Evolutionary conservation across 2,888 invertebrate genomes (phyloP).

Genomic region (Metalampra italica): DNA sequence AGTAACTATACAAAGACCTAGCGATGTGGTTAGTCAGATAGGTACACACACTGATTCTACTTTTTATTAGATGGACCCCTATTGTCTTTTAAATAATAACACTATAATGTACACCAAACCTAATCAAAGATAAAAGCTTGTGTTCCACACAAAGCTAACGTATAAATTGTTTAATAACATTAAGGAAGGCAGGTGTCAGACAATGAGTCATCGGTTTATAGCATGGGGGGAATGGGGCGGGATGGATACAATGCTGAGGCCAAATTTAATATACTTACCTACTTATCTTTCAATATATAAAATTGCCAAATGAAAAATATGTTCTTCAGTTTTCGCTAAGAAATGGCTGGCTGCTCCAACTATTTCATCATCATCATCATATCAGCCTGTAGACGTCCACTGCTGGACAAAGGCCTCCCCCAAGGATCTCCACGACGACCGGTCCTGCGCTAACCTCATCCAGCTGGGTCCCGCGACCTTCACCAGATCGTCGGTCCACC

Average conservation of each 20-base stretch:
- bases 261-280: constrained; percentile 27
- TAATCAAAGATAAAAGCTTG: constrained; percentile 19
- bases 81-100: not conserved
- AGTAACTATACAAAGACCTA: no score
- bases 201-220: constrained; percentile 33
- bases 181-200: constrained; percentile 34
- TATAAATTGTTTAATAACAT: constrained; percentile 18
- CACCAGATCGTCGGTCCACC: no score
- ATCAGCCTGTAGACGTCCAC: no score
- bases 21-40: not conserved
- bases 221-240: constrained; percentile 17
- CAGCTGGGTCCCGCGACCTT: no score
- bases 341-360: no score
- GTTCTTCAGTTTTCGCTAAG: not conserved
- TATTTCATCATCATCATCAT: no score
- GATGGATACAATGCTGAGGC: constrained; percentile 11
- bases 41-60: not conserved
- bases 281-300: constrained; percentile 19
- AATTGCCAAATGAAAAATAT: not conserved
- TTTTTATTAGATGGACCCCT: not conserved
- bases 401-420: no score
- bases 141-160: constrained; percentile 7
- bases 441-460: no score
- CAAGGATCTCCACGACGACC: no score
- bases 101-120: constrained; percentile 3